Percentiles rank a stretch among this genome's conserved stretches.
phyloP scores from a whole-genome alignment of 2,888 invertebrate species.

The Reticulitermes lucifugus region DNA sequence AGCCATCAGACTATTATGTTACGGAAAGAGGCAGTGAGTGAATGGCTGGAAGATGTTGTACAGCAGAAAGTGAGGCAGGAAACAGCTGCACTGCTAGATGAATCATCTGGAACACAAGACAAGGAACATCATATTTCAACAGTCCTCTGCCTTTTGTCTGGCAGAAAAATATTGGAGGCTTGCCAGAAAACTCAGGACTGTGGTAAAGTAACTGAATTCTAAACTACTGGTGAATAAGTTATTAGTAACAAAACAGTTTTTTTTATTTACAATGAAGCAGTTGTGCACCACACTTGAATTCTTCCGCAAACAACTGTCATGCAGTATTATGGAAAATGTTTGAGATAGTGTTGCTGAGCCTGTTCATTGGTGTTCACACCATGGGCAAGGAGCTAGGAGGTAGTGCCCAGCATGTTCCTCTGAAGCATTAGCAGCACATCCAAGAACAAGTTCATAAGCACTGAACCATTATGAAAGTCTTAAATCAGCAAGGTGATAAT shows the following conservation, averaged over 20 bases:
- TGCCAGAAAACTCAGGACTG: conserved; percentile 58
- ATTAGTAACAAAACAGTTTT: no score
- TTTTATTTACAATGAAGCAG: no score
- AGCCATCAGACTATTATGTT: conserved; percentile 68
- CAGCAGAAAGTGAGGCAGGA: conserved; percentile 62
- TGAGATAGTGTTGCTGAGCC: no score
- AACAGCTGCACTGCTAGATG: conserved; percentile 50
- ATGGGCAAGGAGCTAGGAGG: no score
- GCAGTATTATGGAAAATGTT: no score
- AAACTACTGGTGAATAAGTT: neutral
- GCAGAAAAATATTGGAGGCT: conserved; percentile 64
- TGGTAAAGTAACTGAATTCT: conserved; percentile 51
- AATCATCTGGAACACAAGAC: conserved; percentile 60
- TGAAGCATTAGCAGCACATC: no score
- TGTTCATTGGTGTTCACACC: no score
- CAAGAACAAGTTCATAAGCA: no score
- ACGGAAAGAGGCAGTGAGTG: conserved; percentile 72
- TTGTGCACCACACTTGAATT: no score
- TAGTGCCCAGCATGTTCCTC: no score
- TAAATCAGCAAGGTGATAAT: neutral
- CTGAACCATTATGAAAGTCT: no score
- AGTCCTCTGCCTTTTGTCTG: conserved; percentile 63
- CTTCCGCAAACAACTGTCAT: no score
- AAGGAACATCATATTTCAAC: conserved; percentile 62
- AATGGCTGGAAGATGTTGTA: conserved; percentile 72